Evolutionary conservation across 1,140 invertebrate species (phyloP).

Genomic region (Drosophila busckii): DNA sequence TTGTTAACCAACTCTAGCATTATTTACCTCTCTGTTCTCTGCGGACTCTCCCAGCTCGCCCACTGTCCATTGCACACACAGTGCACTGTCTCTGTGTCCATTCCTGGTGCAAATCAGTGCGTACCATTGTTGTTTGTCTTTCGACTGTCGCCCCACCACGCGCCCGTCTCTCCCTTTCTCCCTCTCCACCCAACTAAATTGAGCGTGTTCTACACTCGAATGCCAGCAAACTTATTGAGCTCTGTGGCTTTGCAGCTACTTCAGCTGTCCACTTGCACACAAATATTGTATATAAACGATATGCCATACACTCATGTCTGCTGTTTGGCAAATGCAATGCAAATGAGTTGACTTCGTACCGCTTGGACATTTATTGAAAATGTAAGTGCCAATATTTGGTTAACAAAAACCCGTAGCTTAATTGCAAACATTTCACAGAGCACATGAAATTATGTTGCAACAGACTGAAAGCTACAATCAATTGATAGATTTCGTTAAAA

Average conservation of each 20-base stretch:
- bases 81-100: not conserved
- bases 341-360: constrained; percentile 49
- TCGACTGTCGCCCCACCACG: constrained; percentile 13
- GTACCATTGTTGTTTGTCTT: constrained; percentile 70
- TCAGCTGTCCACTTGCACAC: constrained; percentile 6
- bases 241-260: not conserved
- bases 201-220: constrained; percentile 51
- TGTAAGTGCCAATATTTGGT: constrained; percentile 70
- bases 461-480: too few relatives aligned
- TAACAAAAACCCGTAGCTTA: constrained; percentile 65
- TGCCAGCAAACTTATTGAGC: constrained; percentile 30
- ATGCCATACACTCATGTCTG: constrained; percentile 7
- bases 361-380: constrained; percentile 64
- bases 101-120: constrained; percentile 57
- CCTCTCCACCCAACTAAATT: constrained; percentile 43
- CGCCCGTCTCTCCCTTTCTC: not conserved
- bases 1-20: constrained; percentile 29
- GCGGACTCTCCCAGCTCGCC: not conserved
- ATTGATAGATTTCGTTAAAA: too few relatives aligned
- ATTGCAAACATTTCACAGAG: constrained; percentile 47
- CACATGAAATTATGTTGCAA: constrained; percentile 8
- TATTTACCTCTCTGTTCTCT: constrained; percentile 23
- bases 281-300: constrained; percentile 24
- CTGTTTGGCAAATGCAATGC: constrained; percentile 31
- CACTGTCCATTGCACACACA: too few relatives aligned